Evolutionary conservation across 2,888 invertebrate species (phyloP).

Genomic region (Rapana venosa): DNA sequence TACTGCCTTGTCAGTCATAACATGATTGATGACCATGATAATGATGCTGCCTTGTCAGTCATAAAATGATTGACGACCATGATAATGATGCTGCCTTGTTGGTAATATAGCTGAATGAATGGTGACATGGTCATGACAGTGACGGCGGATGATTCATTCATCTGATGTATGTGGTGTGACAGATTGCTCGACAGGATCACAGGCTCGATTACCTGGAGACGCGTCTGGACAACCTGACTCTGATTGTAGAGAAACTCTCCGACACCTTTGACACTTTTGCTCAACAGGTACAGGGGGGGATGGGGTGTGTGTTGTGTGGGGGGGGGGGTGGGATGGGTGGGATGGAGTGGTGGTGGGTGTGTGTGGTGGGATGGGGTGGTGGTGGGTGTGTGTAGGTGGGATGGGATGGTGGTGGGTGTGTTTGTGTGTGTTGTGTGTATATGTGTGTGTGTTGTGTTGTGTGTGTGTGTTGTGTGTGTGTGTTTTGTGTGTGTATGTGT

Average conservation of each 20-base stretch:
- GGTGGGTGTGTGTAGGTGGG: not conserved
- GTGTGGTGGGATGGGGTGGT: no score
- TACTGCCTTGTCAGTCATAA: no score
- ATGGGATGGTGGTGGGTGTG: not conserved
- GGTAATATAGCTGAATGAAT: no score
- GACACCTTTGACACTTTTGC: slow-evolving; percentile 39
- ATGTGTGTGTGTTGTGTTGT: not conserved
- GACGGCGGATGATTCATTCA: no score
- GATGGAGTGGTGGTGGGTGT: not conserved
- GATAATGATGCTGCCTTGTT: no score
- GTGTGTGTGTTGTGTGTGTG: not conserved
- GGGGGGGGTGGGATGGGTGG: no score
- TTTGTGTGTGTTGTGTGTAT: not conserved
- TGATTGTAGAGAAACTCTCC: slow-evolving; percentile 56
- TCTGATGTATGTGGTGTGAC: not conserved
- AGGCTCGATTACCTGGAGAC: slow-evolving; percentile 62
- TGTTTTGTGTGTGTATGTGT: not conserved
- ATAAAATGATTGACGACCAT: no score
- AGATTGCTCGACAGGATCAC: slow-evolving; percentile 56
- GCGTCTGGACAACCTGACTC: slow-evolving; percentile 64
- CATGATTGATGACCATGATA: no score
- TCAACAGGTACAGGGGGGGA: slow-evolving; percentile 3
- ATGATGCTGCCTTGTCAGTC: no score
- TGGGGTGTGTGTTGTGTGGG: not conserved
- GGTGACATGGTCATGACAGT: no score